Evolutionary conservation across 2,113 vertebrate genomes (phyloP).

Genomic region (Papio anubis): DNA sequence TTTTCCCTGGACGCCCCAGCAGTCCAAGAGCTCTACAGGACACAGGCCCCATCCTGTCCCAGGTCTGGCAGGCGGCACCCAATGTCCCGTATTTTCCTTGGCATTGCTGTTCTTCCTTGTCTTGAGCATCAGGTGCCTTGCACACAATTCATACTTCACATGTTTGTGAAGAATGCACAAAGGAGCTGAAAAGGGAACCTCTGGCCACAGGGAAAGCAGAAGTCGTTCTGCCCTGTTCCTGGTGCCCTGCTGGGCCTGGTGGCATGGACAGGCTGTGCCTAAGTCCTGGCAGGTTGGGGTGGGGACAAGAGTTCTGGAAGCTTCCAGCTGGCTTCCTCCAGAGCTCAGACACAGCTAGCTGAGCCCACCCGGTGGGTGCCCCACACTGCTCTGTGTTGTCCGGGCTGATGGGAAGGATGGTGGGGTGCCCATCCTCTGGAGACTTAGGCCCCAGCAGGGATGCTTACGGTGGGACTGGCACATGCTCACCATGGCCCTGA

Average conservation of each 20-base stretch:
- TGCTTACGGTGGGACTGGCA: fast-evolving
- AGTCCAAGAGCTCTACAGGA: fast-evolving
- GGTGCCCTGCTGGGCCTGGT: fast-evolving
- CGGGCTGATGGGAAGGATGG: fast-evolving
- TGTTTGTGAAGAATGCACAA: fast-evolving
- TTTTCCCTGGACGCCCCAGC: too few species aligned
- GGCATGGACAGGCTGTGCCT: neutral
- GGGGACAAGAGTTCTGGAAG: neutral
- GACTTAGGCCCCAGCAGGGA: fast-evolving
- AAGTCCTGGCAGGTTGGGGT: neutral
- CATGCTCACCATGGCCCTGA: fast-evolving
- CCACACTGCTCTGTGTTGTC: fast-evolving
- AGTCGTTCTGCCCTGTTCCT: neutral
- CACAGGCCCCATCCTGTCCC: fast-evolving
- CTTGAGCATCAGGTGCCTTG: fast-evolving
- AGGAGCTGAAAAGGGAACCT: fast-evolving
- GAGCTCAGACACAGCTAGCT: fast-evolving
- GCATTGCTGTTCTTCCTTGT: fast-evolving
- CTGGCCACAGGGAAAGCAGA: fast-evolving
- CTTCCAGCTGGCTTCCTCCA: neutral
- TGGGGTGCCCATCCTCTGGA: neutral
- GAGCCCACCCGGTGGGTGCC: neutral
- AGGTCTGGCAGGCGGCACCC: fast-evolving
- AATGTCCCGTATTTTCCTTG: fast-evolving
- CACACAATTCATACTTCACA: fast-evolving